These are phyloP conservation scores for Zaprionus obscuricornis DNA, from an alignment of 2,888 invertebrate species.

Conservation along the genomic window DNA sequence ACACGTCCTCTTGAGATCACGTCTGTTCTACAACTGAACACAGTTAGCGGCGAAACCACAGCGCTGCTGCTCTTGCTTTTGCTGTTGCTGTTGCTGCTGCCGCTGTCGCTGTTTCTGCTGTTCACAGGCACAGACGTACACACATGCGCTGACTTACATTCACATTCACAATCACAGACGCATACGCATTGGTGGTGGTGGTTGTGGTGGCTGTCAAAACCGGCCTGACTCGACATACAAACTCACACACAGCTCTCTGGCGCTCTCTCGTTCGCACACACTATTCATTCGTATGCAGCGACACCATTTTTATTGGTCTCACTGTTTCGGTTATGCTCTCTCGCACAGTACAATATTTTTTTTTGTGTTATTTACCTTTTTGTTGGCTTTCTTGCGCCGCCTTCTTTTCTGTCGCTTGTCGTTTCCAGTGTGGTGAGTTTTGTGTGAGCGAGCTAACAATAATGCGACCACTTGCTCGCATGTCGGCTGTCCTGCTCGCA, in stretches of 20 bases:
- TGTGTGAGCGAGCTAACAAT: constrained; percentile 36
- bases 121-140: constrained; percentile 44
- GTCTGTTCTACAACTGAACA: constrained; percentile 83
- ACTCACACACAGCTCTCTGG: no score
- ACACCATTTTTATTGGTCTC: constrained; percentile 78
- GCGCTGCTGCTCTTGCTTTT: constrained; percentile 28
- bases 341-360: constrained; percentile 34
- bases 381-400: constrained; percentile 65
- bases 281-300: constrained; percentile 34
- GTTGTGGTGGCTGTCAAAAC: constrained; percentile 58
- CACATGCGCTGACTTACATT: constrained; percentile 21
- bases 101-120: constrained; percentile 29
- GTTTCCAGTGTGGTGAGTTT: constrained; percentile 75
- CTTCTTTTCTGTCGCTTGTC: constrained; percentile 64
- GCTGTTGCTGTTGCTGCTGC: constrained; percentile 15
- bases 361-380: constrained; percentile 52
- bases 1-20: constrained; percentile 84
- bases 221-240: no score
- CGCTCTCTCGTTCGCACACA: constrained; percentile 39
- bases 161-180: constrained; percentile 7
- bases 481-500: constrained; percentile 49
- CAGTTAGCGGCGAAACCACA: constrained; percentile 32
- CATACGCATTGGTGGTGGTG: constrained; percentile 3
- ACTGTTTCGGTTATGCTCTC: constrained; percentile 53
- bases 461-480: not conserved